Base-by-base conservation (phyloP, 2,888 invertebrate genomes). In the Sphaerophoria rueppellii region DNA sequence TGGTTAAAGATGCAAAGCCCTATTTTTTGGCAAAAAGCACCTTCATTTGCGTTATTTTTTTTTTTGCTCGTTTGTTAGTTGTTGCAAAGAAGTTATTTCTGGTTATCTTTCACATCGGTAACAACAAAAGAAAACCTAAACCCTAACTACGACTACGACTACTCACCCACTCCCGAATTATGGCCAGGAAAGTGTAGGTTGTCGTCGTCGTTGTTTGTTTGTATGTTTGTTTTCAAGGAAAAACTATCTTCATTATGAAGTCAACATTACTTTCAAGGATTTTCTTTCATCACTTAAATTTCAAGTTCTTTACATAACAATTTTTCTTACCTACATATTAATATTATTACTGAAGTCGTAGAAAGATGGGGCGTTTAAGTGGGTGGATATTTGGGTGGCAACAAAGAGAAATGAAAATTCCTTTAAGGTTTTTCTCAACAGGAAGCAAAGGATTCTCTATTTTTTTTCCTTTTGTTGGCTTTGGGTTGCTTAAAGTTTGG, bases 201-300 rank as follows among this genome's bases (percentile, higher is more conserved):
- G 12, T 14, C 11, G 6, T 32, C 6, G 3, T 63, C 34, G 48
- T 63, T 63, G 32, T 63, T 63, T 14, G 34, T 48, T 58, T 58
- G 11, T 16, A 16, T 40, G 40, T 75, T 58, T 48, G 58, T 76
- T 76, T 58, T 71, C 76, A 71, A 73, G 67, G 71, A 65, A 70
- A 24, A 81, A 81, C 81, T 81, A 76, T 81, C 76, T 76, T 81
- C 76, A 81, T 81, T 76, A 81, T 46, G 50, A 71, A 76, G 61
- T 50, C 46, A 52, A 65, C 76, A 81, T 67, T 81, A 72, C 81
- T 81, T 67, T 34, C 76, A 81, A 81, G 76, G 76, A 72, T 65
- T 58, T 67, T 24, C 63, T 48, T n/a, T 43, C 60, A 60, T 71
- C 34, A 60, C 67, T 73, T 37, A 54, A 48, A 50, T 65, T 65